Conservation (phyloP, 2,797 vertebrate genomes). For the Otolemur crassicaudatus region DNA sequence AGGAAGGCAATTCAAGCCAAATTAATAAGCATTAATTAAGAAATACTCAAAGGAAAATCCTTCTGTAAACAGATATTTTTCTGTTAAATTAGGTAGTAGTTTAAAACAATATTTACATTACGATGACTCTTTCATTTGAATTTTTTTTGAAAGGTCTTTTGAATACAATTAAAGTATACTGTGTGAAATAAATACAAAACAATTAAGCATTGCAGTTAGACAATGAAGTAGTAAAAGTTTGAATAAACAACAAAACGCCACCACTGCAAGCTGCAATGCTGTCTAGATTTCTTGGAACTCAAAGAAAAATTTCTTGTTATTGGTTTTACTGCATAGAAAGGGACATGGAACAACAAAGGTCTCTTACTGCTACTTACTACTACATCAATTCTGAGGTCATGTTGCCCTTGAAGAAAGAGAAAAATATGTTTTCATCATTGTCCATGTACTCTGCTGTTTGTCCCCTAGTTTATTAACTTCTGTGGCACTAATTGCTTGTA, state of each 20-base stretch:
- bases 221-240: conserved; percentile 23
- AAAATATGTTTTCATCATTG: not conserved
- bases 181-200: conserved; percentile 39
- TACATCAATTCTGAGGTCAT: not conserved
- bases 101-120: not conserved
- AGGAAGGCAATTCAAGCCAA: not conserved
- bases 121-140: not conserved
- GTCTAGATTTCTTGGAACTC: conserved; percentile 40
- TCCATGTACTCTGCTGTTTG: conserved; percentile 26
- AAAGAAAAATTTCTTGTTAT: conserved; percentile 44
- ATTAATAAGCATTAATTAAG: conserved; percentile 20
- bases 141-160: not conserved
- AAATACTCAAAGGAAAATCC: conserved; percentile 48
- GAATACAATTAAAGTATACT: conserved; percentile 3
- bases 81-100: not conserved
- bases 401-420: conserved; percentile 26
- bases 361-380: not conserved
- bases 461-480: not conserved
- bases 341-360: not conserved
- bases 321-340: conserved; percentile 65
- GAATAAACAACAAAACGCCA: not conserved
- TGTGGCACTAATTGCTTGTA: not conserved
- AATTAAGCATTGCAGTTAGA: conserved; percentile 43
- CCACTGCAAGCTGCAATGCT: conserved; percentile 17
- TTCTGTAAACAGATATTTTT: conserved; percentile 14